These are phyloP conservation scores for Helogale parvula DNA, from an alignment of 2,113 vertebrate species.

Conservation along the genomic window DNA sequence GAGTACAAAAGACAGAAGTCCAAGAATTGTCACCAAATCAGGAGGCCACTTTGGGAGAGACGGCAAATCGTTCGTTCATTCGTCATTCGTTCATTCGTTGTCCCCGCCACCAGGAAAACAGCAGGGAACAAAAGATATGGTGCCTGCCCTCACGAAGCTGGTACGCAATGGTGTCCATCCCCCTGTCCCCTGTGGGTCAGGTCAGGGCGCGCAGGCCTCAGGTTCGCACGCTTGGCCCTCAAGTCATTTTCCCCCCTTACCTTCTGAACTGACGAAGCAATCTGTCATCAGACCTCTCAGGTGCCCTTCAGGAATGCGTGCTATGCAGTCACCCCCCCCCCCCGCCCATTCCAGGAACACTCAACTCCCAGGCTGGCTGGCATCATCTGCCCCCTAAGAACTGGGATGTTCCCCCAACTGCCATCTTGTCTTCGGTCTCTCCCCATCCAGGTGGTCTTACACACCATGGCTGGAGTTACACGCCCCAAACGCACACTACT, in stretches of 20 bases:
- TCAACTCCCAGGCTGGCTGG: not conserved
- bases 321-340: not conserved
- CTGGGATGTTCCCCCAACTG: not conserved
- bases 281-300: not conserved
- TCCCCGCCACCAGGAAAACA: not conserved
- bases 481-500: not conserved
- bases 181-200: not conserved
- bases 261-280: not conserved
- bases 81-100: not conserved
- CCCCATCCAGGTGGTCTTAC: not conserved
- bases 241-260: not conserved
- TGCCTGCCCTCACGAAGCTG: not conserved
- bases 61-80: not conserved
- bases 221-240: not conserved
- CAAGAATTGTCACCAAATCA: not conserved
- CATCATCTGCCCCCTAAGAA: not conserved
- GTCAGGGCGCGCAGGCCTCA: not conserved
- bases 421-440: not conserved
- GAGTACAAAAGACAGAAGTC: constrained; percentile 1
- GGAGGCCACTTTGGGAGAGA: not conserved
- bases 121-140: not conserved
- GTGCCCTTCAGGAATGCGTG: not conserved
- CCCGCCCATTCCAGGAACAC: not conserved
- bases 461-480: not conserved
- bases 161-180: not conserved